Percentiles rank a stretch among this genome's conserved stretches.
phyloP scores from a whole-genome alignment of 2,888 invertebrate species.

The Salticus scenicus region DNA sequence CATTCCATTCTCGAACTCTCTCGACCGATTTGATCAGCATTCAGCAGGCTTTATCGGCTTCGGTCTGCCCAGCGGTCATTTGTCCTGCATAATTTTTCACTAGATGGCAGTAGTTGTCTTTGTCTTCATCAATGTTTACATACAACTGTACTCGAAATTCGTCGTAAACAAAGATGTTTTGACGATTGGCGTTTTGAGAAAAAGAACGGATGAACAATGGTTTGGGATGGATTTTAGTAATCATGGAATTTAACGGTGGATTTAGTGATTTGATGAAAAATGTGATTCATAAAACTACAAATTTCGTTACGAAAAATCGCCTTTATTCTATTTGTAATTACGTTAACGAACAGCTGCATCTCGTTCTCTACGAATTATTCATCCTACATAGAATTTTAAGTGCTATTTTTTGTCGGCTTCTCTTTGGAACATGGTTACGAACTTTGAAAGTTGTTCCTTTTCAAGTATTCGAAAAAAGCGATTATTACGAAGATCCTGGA shows the following conservation, averaged over 20 bases:
- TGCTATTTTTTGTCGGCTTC: not conserved
- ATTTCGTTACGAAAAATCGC: not conserved
- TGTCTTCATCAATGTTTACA: too few species aligned
- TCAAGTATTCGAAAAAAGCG: not conserved
- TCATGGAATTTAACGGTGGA: not conserved
- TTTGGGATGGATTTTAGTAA: not conserved
- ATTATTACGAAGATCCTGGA: constrained; percentile 28
- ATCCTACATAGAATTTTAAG: not conserved
- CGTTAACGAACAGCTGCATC: not conserved
- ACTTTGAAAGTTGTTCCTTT: not conserved
- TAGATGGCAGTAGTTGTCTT: too few species aligned
- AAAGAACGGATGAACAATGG: too few species aligned
- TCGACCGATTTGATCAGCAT: too few species aligned
- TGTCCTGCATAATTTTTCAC: too few species aligned
- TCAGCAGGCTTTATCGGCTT: too few species aligned
- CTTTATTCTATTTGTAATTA: not conserved
- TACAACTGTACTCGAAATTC: too few species aligned
- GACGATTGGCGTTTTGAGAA: too few species aligned
- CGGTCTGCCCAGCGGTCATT: too few species aligned
- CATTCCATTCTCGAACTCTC: too few species aligned
- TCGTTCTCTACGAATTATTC: not conserved
- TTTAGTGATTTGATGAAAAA: not conserved
- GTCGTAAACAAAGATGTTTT: too few species aligned
- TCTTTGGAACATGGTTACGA: not conserved
- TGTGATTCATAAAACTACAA: not conserved